phyloP scores from a whole-genome alignment of 2,113 vertebrate species.

The Opisthocomus hoazin region DNA sequence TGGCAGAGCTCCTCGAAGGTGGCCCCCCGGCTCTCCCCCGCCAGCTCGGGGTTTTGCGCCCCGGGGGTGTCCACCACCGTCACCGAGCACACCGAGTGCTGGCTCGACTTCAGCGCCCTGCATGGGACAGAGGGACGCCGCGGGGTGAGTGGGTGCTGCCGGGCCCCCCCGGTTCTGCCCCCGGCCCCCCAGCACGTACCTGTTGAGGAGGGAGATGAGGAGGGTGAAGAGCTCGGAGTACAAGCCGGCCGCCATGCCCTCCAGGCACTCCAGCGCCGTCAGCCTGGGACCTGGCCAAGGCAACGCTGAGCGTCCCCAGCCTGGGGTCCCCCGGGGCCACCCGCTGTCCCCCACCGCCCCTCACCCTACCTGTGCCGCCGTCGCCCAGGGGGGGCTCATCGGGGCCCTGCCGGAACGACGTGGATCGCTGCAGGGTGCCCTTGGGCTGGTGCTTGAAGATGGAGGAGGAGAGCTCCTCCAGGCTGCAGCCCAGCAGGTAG shows the following conservation, averaged over 20 bases:
- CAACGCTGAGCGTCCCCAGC: background rate
- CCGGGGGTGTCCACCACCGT: conserved; percentile 95
- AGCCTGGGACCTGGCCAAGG: conserved; percentile 80
- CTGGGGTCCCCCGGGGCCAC: accelerated
- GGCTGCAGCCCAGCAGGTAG: conserved; percentile 86
- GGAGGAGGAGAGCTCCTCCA: conserved; percentile 93
- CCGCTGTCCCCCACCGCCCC: accelerated
- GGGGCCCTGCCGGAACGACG: conserved; percentile 88
- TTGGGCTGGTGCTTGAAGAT: conserved; percentile 94
- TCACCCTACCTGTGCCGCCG: conserved; percentile 29
- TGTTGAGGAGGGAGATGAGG: conserved; percentile 92
- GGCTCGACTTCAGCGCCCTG: conserved; percentile 95
- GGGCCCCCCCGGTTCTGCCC: accelerated
- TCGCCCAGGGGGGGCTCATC: conserved; percentile 66
- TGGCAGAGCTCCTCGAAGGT: conserved; percentile 97
- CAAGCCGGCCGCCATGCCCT: conserved; percentile 89
- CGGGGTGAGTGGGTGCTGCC: accelerated
- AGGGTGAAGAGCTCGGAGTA: conserved; percentile 94
- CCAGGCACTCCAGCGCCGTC: conserved; percentile 91
- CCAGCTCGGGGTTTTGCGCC: conserved; percentile 89
- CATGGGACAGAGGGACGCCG: background rate
- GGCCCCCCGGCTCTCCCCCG: conserved; percentile 81
- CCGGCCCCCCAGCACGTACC: conserved; percentile 48
- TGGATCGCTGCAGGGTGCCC: conserved; percentile 84
- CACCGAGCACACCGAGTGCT: conserved; percentile 92